Evolutionary conservation across 2,888 invertebrate genomes (phyloP).

Genomic region (Suillia variegata): DNA sequence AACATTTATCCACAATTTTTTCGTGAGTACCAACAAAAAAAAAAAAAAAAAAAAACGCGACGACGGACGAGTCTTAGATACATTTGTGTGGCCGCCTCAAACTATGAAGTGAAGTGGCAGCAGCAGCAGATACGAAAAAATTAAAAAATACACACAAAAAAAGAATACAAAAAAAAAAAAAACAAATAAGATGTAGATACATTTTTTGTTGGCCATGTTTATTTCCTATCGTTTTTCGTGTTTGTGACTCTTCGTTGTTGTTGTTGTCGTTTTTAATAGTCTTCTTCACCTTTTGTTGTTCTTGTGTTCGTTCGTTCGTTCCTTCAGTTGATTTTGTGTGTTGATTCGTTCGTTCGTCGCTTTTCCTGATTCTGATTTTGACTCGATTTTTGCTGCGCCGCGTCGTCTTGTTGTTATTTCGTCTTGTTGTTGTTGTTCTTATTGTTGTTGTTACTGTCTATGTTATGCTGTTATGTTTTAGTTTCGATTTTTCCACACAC

Average conservation of each 20-base stretch:
- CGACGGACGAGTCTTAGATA: slow-evolving; percentile 21
- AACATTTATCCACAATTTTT: slow-evolving; percentile 58
- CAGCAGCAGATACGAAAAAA: no score
- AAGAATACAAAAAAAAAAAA: slow-evolving; percentile 37
- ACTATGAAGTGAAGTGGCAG: slow-evolving; percentile 10
- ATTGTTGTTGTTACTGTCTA: slow-evolving; percentile 6
- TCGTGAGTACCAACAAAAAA: slow-evolving; percentile 49
- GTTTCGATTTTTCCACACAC: slow-evolving; percentile 25
- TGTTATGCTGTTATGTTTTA: slow-evolving; percentile 12
- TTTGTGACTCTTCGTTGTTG: slow-evolving; percentile 29
- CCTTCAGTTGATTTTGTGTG: slow-evolving; percentile 31
- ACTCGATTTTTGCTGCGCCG: background rate
- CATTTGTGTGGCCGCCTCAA: background rate
- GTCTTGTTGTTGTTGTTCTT: slow-evolving; percentile 19
- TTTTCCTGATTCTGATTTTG: slow-evolving; percentile 1
- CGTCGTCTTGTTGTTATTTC: no score
- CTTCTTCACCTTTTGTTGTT: slow-evolving; percentile 16
- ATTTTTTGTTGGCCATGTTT: slow-evolving; percentile 36
- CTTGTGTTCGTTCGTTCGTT: slow-evolving; percentile 26
- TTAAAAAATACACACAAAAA: slow-evolving; percentile 29
- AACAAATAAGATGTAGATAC: slow-evolving; percentile 55
- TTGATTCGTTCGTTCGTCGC: no score
- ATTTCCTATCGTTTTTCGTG: slow-evolving; percentile 28
- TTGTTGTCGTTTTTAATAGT: slow-evolving; percentile 13
- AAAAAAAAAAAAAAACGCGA: no score